These are phyloP conservation scores for Maniola jurtina DNA, from an alignment of 1,140 invertebrate species.

Conservation along the genomic window DNA sequence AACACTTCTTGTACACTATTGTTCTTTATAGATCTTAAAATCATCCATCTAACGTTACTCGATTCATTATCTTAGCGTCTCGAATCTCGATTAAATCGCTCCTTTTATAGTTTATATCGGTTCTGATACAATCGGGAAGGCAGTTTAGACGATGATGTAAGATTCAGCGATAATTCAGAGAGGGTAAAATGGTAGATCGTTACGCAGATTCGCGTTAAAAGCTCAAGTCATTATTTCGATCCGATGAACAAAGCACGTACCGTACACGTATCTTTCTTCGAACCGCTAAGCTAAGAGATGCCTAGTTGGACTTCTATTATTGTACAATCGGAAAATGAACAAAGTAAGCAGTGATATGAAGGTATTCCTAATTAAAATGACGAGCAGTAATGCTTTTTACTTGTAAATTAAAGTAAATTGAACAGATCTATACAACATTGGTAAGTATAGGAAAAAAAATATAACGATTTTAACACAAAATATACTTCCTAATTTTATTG, in stretches of 20 bases:
- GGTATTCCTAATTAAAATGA: too few species aligned
- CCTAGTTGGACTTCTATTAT: neutral
- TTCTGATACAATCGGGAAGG: conserved; percentile 16
- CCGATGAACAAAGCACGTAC: conserved; percentile 3
- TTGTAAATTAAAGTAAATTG: too few species aligned
- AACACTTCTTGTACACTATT: neutral
- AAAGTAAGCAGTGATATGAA: neutral
- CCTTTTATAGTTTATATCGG: conserved; percentile 22
- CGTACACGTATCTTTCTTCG: neutral
- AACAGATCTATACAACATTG: too few species aligned
- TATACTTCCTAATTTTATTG: too few species aligned
- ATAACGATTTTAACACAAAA: too few species aligned
- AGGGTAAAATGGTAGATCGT: conserved; percentile 26
- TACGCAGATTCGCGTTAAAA: conserved; percentile 25
- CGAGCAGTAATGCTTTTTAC: too few species aligned
- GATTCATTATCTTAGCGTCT: conserved; percentile 13
- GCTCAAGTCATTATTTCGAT: conserved; percentile 15
- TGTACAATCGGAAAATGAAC: neutral
- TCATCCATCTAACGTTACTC: conserved; percentile 3
- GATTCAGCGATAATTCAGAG: conserved; percentile 19
- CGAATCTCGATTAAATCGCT: conserved; percentile 25
- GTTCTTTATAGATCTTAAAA: conserved; percentile 10
- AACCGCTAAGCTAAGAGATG: neutral
- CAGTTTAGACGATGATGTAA: conserved; percentile 18
- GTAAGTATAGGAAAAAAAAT: too few species aligned